These are phyloP conservation scores for Furcula furcula DNA, from an alignment of 2,888 invertebrate genomes.

Conservation along the genomic window DNA sequence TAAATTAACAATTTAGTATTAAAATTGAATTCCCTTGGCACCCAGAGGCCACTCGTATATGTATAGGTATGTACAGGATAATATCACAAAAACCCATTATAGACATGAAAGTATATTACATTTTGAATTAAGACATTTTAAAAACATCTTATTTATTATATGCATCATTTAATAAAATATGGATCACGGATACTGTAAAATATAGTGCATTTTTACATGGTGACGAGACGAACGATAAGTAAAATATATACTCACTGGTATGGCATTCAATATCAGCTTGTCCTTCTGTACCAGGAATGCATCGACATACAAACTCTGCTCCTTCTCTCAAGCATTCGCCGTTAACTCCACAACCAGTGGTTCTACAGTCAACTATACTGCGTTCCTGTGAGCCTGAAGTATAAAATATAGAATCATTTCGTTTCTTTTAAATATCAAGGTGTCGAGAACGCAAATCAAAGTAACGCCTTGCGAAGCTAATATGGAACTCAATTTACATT, in stretches of 20 bases:
- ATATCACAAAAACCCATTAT: slow-evolving; percentile 17
- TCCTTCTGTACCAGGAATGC: slow-evolving; percentile 88
- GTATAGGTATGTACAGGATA: slow-evolving; percentile 42
- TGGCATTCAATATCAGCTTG: slow-evolving; percentile 87
- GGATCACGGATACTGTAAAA: slow-evolving; percentile 21
- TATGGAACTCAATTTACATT: neutral
- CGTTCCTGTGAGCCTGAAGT: slow-evolving; percentile 80
- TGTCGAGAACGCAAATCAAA: too few relatives aligned
- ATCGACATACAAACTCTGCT: slow-evolving; percentile 91
- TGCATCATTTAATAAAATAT: too few relatives aligned
- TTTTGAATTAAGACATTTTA: slow-evolving; percentile 1
- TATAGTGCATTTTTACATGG: slow-evolving; percentile 78
- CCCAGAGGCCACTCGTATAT: slow-evolving; percentile 25
- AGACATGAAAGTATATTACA: slow-evolving; percentile 13
- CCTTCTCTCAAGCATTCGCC: slow-evolving; percentile 94
- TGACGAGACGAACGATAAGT: slow-evolving; percentile 38
- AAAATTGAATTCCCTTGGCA: slow-evolving; percentile 21
- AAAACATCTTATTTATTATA: neutral
- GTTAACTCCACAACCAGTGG: slow-evolving; percentile 91
- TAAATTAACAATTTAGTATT: neutral
- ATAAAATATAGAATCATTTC: too few relatives aligned
- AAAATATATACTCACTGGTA: slow-evolving; percentile 66
- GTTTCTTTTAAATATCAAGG: too few relatives aligned
- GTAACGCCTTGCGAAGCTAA: too few relatives aligned
- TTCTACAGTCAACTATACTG: slow-evolving; percentile 88